Conservation (phyloP, 2,797 vertebrate genomes). For the Sebastes goodei region DNA sequence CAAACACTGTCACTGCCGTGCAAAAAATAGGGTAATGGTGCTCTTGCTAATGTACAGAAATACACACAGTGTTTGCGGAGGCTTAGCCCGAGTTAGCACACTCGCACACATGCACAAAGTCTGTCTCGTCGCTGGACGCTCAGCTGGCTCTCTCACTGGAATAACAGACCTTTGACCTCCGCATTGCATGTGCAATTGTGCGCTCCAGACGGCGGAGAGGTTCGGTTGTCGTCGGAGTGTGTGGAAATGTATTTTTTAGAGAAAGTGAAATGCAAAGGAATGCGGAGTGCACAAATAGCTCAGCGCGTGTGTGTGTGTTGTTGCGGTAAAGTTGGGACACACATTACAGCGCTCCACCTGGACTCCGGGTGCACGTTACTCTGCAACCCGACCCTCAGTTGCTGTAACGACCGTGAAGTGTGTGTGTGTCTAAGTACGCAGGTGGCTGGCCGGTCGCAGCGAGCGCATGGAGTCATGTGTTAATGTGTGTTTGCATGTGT, state of each 20-base stretch:
- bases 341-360: slow-evolving; percentile 61
- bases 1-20: slow-evolving; percentile 12
- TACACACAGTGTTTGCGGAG: background rate
- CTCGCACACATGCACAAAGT: slow-evolving; percentile 22
- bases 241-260: slow-evolving; percentile 49
- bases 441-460: slow-evolving; percentile 41
- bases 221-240: slow-evolving; percentile 49
- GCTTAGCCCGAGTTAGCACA: slow-evolving; percentile 34
- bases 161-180: slow-evolving; percentile 75
- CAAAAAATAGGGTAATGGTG: slow-evolving; percentile 24
- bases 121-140: slow-evolving; percentile 12
- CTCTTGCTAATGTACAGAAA: slow-evolving; percentile 39
- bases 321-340: slow-evolving; percentile 16
- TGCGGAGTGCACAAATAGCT: slow-evolving; percentile 9
- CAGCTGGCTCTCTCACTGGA: slow-evolving; percentile 60
- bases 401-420: slow-evolving; percentile 25
- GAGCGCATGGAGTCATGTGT: slow-evolving; percentile 26
- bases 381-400: slow-evolving; percentile 71
- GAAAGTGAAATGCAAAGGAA: slow-evolving; percentile 58
- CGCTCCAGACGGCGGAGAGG: slow-evolving; percentile 14
- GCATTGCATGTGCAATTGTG: slow-evolving; percentile 29
- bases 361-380: slow-evolving; percentile 51
- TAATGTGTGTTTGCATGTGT: slow-evolving; percentile 16
- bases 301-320: background rate
- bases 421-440: slow-evolving; percentile 26